Base-by-base conservation (phyloP, 2,113 vertebrate species). In the Prionailurus bengalensis region DNA sequence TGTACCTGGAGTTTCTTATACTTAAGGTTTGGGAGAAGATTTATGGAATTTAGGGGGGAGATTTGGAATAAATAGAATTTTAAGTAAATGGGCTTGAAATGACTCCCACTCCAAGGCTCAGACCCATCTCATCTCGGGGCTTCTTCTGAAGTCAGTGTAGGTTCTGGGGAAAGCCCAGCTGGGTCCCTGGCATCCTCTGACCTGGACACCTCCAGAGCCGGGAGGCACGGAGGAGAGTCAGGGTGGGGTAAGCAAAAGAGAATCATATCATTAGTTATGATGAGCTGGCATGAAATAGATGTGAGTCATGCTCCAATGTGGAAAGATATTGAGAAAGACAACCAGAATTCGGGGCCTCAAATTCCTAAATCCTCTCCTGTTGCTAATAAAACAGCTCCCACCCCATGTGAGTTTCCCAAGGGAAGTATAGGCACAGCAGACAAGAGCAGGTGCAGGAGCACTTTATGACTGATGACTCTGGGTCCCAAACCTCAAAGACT, bases 321-420 rank as follows among this genome's bases (percentile, higher is more conserved):
- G 76, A 94, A 36, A 79, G 17, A 27, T 66, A 36, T 11, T 53
- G 61, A 95, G 76, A 79, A 88, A 93, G 70, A 79, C 15, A 48
- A 58, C 4, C 82, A 92, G 91, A 85, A 89, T 70, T 76, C 73
- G 53, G 7, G n/a, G 12, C 53, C 55, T 13, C 88, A 83, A 65
- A 86, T 85, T 81, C 87, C 48, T 82, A 81, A 51, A 55, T 86
- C 63, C 74, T 91, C 42, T 74, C 90, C 65, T 42, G 55, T 79
- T 96, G 74, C 61, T 94, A 86, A 82, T 42, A 53, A 71, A 79
- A 76, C 36, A 61, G 5, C 74, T 91, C 29, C 48, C 33, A 61
- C 16, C 61, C 33, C 23, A 53, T 13, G 6, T 61, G 63, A 45
- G 33, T 89, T 94, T 74, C 8, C 15, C 27, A 74, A 89, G 29